Evolutionary conservation across 2,888 invertebrate species (phyloP).

Genomic region (Crocallis elinguaria): DNA sequence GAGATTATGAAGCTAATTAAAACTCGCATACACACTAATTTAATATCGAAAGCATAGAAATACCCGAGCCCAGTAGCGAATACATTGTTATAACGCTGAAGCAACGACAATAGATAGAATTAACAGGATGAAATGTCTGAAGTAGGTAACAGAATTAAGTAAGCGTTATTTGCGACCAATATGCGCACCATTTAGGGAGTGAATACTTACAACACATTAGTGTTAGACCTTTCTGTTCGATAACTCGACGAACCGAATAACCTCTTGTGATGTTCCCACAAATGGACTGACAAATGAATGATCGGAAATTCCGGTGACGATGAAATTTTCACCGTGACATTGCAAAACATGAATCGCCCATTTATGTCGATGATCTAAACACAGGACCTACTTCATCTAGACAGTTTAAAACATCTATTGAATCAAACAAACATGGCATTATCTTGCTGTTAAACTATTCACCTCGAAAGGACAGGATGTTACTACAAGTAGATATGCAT

Average conservation of each 20-base stretch:
- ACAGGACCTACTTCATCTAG: slow-evolving; percentile 75
- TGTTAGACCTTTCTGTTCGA: slow-evolving; percentile 67
- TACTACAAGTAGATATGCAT: slow-evolving; percentile 66
- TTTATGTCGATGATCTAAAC: slow-evolving; percentile 63
- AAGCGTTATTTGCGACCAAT: slow-evolving; percentile 77
- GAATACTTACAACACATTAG: slow-evolving; percentile 81
- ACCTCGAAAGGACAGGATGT: slow-evolving; percentile 58
- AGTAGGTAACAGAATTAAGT: slow-evolving; percentile 74
- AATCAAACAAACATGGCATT: slow-evolving; percentile 63
- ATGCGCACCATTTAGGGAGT: slow-evolving; percentile 73
- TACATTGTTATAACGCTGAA: slow-evolving; percentile 82
- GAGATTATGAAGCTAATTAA: slow-evolving; percentile 82
- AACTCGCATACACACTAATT: slow-evolving; percentile 83
- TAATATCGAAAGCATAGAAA: slow-evolving; percentile 84
- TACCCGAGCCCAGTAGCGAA: slow-evolving; percentile 84
- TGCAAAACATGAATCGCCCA: slow-evolving; percentile 44
- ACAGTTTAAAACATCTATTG: slow-evolving; percentile 66
- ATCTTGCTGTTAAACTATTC: slow-evolving; percentile 57
- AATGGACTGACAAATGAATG: slow-evolving; percentile 73
- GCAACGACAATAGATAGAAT: slow-evolving; percentile 82
- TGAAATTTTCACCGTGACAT: slow-evolving; percentile 42
- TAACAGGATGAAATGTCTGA: slow-evolving; percentile 77
- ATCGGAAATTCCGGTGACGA: slow-evolving; percentile 44
- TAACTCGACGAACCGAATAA: slow-evolving; percentile 60
- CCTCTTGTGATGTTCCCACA: slow-evolving; percentile 65